Conservation (phyloP, 2,113 vertebrate species). For the Sceloporus undulatus region DNA sequence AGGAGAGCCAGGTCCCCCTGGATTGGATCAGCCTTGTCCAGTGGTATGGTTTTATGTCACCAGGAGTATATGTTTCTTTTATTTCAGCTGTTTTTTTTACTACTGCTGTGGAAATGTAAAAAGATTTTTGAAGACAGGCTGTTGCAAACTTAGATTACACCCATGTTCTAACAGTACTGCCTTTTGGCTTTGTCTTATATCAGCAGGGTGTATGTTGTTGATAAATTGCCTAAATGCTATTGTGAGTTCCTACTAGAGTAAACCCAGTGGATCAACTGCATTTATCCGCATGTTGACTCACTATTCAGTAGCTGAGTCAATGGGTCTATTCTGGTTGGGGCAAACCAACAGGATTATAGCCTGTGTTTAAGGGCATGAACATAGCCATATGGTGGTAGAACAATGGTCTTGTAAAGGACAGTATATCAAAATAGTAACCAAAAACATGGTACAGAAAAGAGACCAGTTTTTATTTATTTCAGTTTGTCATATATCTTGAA, state of each 20-base stretch:
- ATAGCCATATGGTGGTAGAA: not conserved
- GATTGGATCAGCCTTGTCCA: constrained; percentile 96
- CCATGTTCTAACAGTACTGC: not conserved
- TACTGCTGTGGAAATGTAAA: not conserved
- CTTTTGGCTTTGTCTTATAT: not conserved
- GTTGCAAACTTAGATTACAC: not conserved
- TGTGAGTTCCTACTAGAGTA: no score
- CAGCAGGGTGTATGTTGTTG: no score
- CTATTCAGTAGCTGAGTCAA: no score
- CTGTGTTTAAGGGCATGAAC: not conserved
- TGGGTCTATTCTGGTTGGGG: no score
- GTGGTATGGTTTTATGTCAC: constrained; percentile 84
- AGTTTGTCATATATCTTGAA: not conserved
- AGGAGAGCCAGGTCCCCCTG: constrained; percentile 94
- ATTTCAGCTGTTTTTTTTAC: not conserved
- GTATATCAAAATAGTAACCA: not conserved
- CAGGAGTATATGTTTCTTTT: fast-evolving
- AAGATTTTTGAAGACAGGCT: not conserved
- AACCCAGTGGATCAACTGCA: no score
- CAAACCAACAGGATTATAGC: no score
- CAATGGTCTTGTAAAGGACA: not conserved
- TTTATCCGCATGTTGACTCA: no score
- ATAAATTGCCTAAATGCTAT: no score
- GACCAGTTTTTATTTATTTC: not conserved
- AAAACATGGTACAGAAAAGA: not conserved